phyloP scores from a whole-genome alignment of 2,797 vertebrate genomes.

The Hemitrygon akajei region DNA sequence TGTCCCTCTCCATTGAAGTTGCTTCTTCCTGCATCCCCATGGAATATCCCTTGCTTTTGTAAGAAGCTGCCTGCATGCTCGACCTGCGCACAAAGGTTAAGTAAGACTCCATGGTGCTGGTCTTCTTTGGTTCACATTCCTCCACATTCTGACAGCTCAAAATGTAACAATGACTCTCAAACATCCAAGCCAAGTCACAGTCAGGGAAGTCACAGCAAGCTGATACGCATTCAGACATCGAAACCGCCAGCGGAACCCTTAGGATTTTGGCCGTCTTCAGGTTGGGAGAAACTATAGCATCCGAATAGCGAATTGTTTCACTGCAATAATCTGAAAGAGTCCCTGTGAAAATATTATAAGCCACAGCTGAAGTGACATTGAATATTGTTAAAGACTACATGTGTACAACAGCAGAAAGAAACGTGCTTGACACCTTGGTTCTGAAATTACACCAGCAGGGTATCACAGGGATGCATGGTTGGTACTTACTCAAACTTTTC shows the following conservation, averaged over 20 bases:
- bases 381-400: background rate
- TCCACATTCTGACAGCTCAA: constrained; percentile 71
- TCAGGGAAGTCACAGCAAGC: constrained; percentile 72
- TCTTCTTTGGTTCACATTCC: constrained; percentile 66
- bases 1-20: constrained; percentile 44
- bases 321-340: constrained; percentile 66
- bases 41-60: constrained; percentile 47
- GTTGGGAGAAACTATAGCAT: constrained; percentile 70
- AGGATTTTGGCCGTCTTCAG: constrained; percentile 64
- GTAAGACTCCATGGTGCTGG: constrained; percentile 63
- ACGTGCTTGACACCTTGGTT: background rate
- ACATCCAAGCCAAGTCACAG: constrained; percentile 80
- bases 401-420: background rate
- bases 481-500: background rate
- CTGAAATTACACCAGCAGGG: background rate
- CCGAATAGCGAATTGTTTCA: constrained; percentile 64
- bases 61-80: background rate
- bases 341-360: constrained; percentile 53
- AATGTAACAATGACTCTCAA: constrained; percentile 72
- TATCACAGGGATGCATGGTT: background rate
- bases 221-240: constrained; percentile 61
- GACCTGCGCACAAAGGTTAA: constrained; percentile 69
- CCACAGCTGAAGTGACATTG: background rate
- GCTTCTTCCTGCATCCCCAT: constrained; percentile 44
- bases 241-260: constrained; percentile 62